Evolutionary conservation across 2,113 vertebrate species (phyloP).

Genomic region (Crocuta crocuta): DNA sequence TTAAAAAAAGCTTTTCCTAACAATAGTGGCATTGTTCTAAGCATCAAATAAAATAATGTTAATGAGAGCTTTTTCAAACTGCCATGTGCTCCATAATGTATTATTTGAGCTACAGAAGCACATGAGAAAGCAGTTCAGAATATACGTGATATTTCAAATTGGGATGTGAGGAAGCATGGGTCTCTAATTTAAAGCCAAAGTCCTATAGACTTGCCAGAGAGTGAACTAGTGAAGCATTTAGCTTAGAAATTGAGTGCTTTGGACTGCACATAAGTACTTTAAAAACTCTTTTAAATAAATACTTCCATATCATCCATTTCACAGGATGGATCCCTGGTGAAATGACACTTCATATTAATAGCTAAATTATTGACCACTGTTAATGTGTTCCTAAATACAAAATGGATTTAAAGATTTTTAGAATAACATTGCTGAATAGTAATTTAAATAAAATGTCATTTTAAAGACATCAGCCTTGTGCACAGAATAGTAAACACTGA

Average conservation of each 20-base stretch:
- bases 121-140: not conserved
- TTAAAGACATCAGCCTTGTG: not conserved
- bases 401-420: constrained; percentile 63
- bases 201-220: constrained; percentile 40
- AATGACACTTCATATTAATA: constrained; percentile 71
- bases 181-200: constrained; percentile 63
- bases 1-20: not conserved
- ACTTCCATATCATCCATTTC: constrained; percentile 49
- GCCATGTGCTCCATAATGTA: not conserved
- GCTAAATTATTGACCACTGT: constrained; percentile 63
- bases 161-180: not conserved
- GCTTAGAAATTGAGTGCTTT: constrained; percentile 72
- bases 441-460: constrained; percentile 66
- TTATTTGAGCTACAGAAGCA: not conserved
- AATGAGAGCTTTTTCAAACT: not conserved
- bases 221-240: constrained; percentile 74
- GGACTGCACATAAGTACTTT: constrained; percentile 70
- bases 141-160: constrained; percentile 52
- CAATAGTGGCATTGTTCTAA: not conserved
- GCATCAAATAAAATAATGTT: not conserved
- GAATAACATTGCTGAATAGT: constrained; percentile 35
- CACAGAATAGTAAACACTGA: not conserved
- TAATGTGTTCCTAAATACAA: constrained; percentile 60
- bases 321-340: constrained; percentile 29
- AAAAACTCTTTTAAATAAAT: constrained; percentile 74